Conservation (phyloP, 2,888 invertebrate genomes). For the Limnephilus marmoratus region DNA sequence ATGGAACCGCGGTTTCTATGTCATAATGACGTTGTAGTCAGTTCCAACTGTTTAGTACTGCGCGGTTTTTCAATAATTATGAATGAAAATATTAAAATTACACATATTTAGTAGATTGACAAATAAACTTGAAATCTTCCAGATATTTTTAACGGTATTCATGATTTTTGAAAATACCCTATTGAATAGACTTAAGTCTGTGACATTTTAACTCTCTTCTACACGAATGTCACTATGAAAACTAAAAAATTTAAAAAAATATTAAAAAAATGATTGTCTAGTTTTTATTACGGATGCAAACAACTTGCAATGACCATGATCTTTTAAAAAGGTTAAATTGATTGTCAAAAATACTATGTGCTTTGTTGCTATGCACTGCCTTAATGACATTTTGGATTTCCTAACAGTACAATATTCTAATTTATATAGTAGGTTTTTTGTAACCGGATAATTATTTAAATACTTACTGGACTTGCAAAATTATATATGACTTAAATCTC, state of each 20-base stretch:
- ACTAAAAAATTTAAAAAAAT: not conserved
- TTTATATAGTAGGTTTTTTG: not conserved
- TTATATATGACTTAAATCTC: not conserved
- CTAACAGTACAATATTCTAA: not conserved
- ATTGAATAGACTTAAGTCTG: not conserved
- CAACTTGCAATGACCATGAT: constrained; percentile 32
- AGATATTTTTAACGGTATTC: too few species aligned
- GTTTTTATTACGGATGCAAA: constrained; percentile 26
- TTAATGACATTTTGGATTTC: not conserved
- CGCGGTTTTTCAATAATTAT: too few species aligned
- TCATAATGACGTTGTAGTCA: too few species aligned
- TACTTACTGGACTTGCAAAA: not conserved
- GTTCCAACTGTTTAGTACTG: too few species aligned
- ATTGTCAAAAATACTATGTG: constrained; percentile 11
- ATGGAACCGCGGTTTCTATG: too few species aligned
- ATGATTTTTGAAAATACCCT: too few species aligned
- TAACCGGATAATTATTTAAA: not conserved
- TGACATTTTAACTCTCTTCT: not conserved
- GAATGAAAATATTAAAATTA: too few species aligned
- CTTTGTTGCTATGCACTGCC: not conserved
- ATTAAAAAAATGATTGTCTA: not conserved
- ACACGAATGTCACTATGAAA: not conserved
- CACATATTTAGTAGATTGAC: too few species aligned
- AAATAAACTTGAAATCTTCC: too few species aligned
- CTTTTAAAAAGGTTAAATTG: constrained; percentile 36